Evolutionary conservation across 2,888 invertebrate genomes (phyloP).

Genomic region (Camptogramma bilineatum): DNA sequence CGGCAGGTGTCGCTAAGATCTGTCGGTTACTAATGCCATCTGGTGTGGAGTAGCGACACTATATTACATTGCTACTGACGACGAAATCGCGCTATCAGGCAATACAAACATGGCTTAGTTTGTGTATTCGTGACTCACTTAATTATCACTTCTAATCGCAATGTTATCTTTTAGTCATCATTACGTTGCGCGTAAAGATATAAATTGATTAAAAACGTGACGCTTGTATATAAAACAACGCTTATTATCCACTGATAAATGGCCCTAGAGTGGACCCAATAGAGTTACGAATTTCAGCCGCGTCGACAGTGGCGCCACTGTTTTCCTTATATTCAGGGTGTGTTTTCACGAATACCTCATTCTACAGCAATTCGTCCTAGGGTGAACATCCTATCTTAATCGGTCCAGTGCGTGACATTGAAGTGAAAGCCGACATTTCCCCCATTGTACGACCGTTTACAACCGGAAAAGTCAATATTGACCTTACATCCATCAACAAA

Average conservation of each 20-base stretch:
- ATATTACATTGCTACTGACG: conserved; percentile 18
- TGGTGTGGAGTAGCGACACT: conserved; percentile 51
- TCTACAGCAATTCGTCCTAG: conserved; percentile 81
- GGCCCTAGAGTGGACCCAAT: conserved; percentile 35
- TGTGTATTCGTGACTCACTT: conserved; percentile 38
- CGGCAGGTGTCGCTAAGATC: conserved; percentile 25
- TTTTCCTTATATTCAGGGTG: conserved; percentile 83
- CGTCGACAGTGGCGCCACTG: conserved; percentile 76
- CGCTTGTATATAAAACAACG: conserved; percentile 24
- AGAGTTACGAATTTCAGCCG: conserved; percentile 60
- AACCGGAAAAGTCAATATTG: conserved; percentile 52
- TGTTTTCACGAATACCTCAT: conserved; percentile 83
- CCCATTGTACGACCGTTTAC: conserved; percentile 46
- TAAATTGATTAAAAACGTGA: conserved; percentile 35
- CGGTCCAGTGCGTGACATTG: conserved; percentile 73
- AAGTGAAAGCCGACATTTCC: conserved; percentile 74
- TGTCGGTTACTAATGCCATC: conserved; percentile 51
- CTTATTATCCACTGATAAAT: conserved; percentile 31
- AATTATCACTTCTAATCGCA: conserved; percentile 32
- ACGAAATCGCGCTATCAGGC: conserved; percentile 19
- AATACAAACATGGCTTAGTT: conserved; percentile 35
- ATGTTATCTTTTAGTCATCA: conserved; percentile 42
- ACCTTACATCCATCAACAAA: conserved; percentile 45
- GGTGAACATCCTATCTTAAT: conserved; percentile 75
- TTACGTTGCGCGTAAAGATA: conserved; percentile 35